Evolutionary conservation across 2,888 invertebrate species (phyloP), one percentile per base, ranked within the genome.

Genomic region (Lepidochrysops patricia): DNA sequence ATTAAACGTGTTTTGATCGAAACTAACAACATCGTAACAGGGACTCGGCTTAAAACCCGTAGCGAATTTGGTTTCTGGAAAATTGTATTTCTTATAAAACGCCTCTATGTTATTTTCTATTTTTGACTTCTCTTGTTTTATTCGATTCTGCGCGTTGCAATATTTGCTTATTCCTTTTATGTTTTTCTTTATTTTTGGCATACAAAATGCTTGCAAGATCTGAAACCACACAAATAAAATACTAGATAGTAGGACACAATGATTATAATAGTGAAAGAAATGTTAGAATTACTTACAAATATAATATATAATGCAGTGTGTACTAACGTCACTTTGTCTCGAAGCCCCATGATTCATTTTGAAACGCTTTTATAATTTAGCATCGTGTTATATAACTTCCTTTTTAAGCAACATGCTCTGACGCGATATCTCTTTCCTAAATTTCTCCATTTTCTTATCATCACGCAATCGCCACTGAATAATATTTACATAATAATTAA

Each of bases 31-130:
- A 60, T 64, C 57, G 35, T 58, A 61, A 4, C 56, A 32, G 3
- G 34, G 43, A 26, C 27, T 62, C 12, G 57, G 62, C 4, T 58
- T 61, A 23, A 64, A 60, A 32, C 60, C 60, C 4, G 67, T 35
- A 2, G 76, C 72, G 66, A 73, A 76, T 62, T 81, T 75, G 5
- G 67, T 69, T 61, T 80, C 73, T n/a, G 80, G 79, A 64, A 82
- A 80, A 61, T 73, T 72, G n/a, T 66, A 73, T 0, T 57, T 59
- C 61, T 72, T 69, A 29, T 58, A 64, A 48, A 74, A 52, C n/a
- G 57, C 43, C 7, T 64, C 60, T 27, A 35, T n/a, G 12, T 35
- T 32, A 19, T 48, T 25, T 15, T 34, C 58, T 48, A 13, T 48
- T 58, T 59, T 57, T 48, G 54, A 29, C 34, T 34, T 54, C 50